phyloP scores from a whole-genome alignment of 2,797 vertebrate genomes.

The Acanthopagrus latus region DNA sequence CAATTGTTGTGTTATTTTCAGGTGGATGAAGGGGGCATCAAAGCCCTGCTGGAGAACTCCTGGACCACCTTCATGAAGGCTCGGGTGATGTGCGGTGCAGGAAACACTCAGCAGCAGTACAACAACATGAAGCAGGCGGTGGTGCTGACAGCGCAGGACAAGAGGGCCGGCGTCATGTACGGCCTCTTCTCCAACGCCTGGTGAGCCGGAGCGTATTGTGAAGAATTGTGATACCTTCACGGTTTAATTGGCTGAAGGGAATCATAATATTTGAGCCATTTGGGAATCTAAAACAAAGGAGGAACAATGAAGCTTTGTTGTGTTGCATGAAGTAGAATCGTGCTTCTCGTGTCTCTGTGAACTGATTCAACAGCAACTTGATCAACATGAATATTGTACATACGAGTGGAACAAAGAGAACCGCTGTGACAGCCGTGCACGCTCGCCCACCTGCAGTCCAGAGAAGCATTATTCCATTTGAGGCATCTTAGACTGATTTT shows the following conservation, averaged over 20 bases:
- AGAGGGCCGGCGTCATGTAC: slow-evolving; percentile 83
- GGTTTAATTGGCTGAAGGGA: not conserved
- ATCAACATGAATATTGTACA: not conserved
- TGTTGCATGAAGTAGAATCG: not conserved
- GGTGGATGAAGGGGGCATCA: slow-evolving; percentile 87
- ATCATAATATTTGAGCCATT: not conserved
- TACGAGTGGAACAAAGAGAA: not conserved
- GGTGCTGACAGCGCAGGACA: slow-evolving; percentile 81
- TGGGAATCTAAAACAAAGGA: not conserved
- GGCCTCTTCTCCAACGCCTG: slow-evolving; percentile 88
- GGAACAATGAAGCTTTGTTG: not conserved
- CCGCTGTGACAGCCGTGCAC: too few relatives aligned
- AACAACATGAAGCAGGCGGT: slow-evolving; percentile 86
- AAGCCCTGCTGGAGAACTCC: slow-evolving; percentile 77
- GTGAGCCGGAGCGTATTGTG: slow-evolving; percentile 69
- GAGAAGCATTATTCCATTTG: too few relatives aligned
- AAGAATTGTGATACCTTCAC: not conserved
- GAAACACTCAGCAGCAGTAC: slow-evolving; percentile 85
- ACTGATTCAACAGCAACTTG: not conserved
- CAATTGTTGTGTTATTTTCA: slow-evolving; percentile 50
- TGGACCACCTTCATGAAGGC: slow-evolving; percentile 91
- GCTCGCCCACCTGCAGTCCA: too few relatives aligned
- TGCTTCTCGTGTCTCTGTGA: not conserved
- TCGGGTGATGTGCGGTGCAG: slow-evolving; percentile 86
- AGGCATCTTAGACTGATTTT: too few relatives aligned